These are phyloP conservation scores for Silurus glanis DNA, from an alignment of 2,113 vertebrate species.

Conservation along the genomic window DNA sequence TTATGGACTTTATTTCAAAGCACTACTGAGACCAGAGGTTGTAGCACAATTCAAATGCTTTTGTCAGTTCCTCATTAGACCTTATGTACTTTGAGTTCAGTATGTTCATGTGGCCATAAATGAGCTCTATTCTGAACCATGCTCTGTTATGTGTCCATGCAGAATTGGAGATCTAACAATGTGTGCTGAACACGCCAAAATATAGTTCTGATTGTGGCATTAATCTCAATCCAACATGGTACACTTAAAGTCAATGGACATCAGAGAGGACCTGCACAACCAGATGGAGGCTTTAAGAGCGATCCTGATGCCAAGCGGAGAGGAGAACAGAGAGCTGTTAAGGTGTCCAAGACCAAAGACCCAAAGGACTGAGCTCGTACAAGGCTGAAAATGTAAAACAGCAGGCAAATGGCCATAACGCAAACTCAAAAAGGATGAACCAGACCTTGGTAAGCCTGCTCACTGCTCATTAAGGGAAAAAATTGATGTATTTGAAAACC, in stretches of 20 bases:
- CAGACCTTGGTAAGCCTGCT: slow-evolving; percentile 41
- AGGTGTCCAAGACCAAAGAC: slow-evolving; percentile 56
- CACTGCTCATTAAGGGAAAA: slow-evolving; percentile 34
- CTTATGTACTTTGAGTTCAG: background rate
- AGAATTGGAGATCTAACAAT: background rate
- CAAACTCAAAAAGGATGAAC: slow-evolving; percentile 42
- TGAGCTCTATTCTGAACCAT: background rate
- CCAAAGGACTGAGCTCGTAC: slow-evolving; percentile 55
- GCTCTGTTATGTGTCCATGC: background rate
- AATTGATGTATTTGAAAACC: slow-evolving; percentile 26
- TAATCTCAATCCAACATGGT: slow-evolving; percentile 51
- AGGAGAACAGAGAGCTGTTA: slow-evolving; percentile 60
- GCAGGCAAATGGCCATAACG: slow-evolving; percentile 49
- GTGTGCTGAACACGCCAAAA: slow-evolving; percentile 23
- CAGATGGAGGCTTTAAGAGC: slow-evolving; percentile 64
- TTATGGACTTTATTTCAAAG: background rate
- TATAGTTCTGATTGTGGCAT: slow-evolving; percentile 46
- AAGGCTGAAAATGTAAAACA: slow-evolving; percentile 62
- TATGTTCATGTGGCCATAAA: background rate
- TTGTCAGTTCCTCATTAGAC: background rate
- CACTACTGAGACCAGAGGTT: background rate
- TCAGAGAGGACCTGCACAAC: slow-evolving; percentile 56
- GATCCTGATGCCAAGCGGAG: slow-evolving; percentile 57
- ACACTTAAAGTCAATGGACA: slow-evolving; percentile 50
- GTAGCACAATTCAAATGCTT: background rate